Evolutionary conservation across 2,113 vertebrate species (phyloP), one percentile per base, ranked within the genome.

Genomic region (Sciurus niger): DNA sequence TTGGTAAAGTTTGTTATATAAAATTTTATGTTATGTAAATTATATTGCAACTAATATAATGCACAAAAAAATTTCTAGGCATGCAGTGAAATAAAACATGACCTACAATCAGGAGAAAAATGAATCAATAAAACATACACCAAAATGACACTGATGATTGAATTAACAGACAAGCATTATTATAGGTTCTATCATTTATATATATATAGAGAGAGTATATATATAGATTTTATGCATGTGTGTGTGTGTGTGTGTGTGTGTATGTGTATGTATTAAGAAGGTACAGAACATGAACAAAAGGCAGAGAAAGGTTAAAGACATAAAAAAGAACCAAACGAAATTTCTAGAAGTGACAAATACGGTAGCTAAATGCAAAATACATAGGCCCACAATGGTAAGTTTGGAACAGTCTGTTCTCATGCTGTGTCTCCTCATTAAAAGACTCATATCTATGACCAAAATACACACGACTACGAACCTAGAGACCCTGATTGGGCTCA

Each of bases 321-420:
- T 22, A 43, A n/a, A 51, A 37, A 17, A 65, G 43, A 85, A 84
- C 32, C 11, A 78, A 58, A 58, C 2, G 8, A 16, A 43, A 55
- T 7, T 55, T 78, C 37, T 67, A 17, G 67, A 55, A 43, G 37
- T 25, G 20, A 34, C 10, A 85, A 40, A 43, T 37, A 55, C 3
- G n/a, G 32, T n/a, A 51, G 78, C 58, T 67, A 89, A 78, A 89
- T 51, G 9, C 55, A 87, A 73, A 87, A 58, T 28, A 20, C 9
- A 58, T 25, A 30, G 12, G 40, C 53, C 37, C 40, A 99, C 97
- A 2, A 98, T 98, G 94, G 99, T 99, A 20, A 99, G 98, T 97
- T 99, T 99, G 0, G 99, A 99, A 97, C 99, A 99, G 94, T 99
- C 99, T 0, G 84, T 99, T 99, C 86, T 98, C 97, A 0, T 97